Conservation (phyloP, 1,140 invertebrate genomes). For the Drosophila bocki region DNA sequence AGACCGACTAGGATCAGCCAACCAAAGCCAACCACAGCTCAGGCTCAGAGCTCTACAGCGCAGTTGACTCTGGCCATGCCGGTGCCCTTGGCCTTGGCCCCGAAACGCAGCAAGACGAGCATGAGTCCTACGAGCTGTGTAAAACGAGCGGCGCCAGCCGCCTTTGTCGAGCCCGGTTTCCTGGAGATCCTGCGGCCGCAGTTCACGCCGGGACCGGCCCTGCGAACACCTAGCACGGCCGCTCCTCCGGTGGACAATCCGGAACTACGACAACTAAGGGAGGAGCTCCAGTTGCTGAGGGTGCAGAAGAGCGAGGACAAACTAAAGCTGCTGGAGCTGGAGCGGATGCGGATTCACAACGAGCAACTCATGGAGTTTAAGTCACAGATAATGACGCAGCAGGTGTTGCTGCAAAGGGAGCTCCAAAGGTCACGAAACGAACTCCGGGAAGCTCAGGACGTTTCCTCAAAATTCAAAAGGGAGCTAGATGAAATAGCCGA, state of each 20-base stretch:
- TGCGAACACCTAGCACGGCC: constrained; percentile 87
- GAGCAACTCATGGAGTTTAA: constrained; percentile 98
- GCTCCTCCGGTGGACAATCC: constrained; percentile 86
- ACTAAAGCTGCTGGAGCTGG: constrained; percentile 94
- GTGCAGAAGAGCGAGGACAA: constrained; percentile 94
- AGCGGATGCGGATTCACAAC: constrained; percentile 92
- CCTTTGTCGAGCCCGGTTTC: constrained; percentile 91
- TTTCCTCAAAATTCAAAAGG: constrained; percentile 91
- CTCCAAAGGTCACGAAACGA: constrained; percentile 93
- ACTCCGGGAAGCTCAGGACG: constrained; percentile 93
- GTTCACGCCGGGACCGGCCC: constrained; percentile 92
- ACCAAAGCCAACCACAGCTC: constrained; percentile 72
- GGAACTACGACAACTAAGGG: constrained; percentile 91
- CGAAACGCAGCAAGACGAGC: constrained; percentile 80
- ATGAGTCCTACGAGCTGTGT: constrained; percentile 74
- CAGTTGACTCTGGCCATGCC: constrained; percentile 72
- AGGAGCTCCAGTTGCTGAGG: constrained; percentile 96
- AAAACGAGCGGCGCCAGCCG: constrained; percentile 56
- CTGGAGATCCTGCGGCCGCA: constrained; percentile 95
- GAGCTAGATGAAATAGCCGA: constrained; percentile 97
- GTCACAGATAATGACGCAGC: constrained; percentile 95
- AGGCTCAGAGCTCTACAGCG: constrained; percentile 68
- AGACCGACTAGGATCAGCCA: constrained; percentile 76
- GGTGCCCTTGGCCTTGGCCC: constrained; percentile 64
- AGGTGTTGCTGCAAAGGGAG: constrained; percentile 94